Evolutionary conservation across 1,140 invertebrate species (phyloP), one percentile per base, ranked within the genome.

Genomic region (Metaphire vulgaris): DNA sequence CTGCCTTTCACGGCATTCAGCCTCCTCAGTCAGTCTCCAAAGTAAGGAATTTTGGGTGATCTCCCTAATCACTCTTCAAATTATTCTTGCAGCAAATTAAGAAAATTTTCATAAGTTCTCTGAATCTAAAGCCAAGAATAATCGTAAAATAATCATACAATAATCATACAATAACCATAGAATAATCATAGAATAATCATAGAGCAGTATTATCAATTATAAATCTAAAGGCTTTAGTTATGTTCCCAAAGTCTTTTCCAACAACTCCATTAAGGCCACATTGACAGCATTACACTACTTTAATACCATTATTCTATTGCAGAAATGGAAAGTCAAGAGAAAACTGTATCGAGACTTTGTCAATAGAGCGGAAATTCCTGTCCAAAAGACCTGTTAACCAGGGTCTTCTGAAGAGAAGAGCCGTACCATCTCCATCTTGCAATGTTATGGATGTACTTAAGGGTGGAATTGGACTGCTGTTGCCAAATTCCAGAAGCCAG

Each of bases 1-100:
- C 79, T 81, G 67, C 85, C 85, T 1, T 86, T 86, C 78, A 79
- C 82, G 12, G 86, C 85, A 79, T 87, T 83, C 79, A 85, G 84
- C 78, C 83, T 84, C 69, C 81, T 77, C 69, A 56, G 74, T n/a
- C 76, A 77, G 72, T 28, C 26, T 21, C 41, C 41, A 28, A 74
- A 28, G 72, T 74, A 28, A 69, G 15, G 14, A 74, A 56, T 29
- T 2, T 6, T n/a, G 15, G n/a, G n/a, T n/a, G n/a, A n/a, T n/a
- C n/a, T n/a, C n/a, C n/a, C n/a, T n/a, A n/a, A n/a, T n/a, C 64
- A n/a, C 64, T 65, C n/a, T 65, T 65, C 15, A n/a, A 15, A 15
- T 15, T 65, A n/a, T 65, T 65, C 15, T 65, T 65, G 15, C 64
- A 65, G n/a, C 15, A 15, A 65, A 65, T 65, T 15, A 15, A 65